Conservation (phyloP, 1,140 invertebrate genomes). For the Leucophenga varia region DNA sequence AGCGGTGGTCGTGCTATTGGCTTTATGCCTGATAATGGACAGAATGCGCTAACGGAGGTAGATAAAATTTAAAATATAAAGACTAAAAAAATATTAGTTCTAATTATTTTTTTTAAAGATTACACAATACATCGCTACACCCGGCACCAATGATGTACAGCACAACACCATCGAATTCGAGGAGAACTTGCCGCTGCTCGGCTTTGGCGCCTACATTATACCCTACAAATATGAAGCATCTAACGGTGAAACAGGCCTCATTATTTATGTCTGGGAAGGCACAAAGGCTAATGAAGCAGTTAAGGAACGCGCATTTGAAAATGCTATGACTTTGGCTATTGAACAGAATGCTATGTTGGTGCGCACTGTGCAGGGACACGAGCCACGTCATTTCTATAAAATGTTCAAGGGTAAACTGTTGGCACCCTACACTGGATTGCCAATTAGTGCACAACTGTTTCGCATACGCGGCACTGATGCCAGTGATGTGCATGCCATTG, state of each 20-base stretch:
- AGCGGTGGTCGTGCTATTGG: slow-evolving; percentile 63
- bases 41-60: slow-evolving; percentile 37
- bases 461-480: slow-evolving; percentile 64
- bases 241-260: slow-evolving; percentile 58
- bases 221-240: slow-evolving; percentile 68
- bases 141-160: slow-evolving; percentile 27
- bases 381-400: slow-evolving; percentile 74
- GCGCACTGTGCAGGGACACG: slow-evolving; percentile 71
- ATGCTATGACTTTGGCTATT: slow-evolving; percentile 65
- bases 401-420: slow-evolving; percentile 75
- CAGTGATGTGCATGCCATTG: slow-evolving; percentile 66
- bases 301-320: slow-evolving; percentile 62
- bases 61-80: not conserved
- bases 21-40: slow-evolving; percentile 74
- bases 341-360: slow-evolving; percentile 62
- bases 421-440: slow-evolving; percentile 65
- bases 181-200: slow-evolving; percentile 69
- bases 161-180: slow-evolving; percentile 59
- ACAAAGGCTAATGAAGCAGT: slow-evolving; percentile 26
- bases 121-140: slow-evolving; percentile 33
- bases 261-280: slow-evolving; percentile 73
- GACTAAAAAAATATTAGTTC: no score
- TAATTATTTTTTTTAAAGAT: not conserved
- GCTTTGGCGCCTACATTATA: slow-evolving; percentile 77
- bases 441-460: slow-evolving; percentile 69